These are phyloP conservation scores for Sander vitreus DNA, from an alignment of 2,113 vertebrate genomes.

Conservation along the genomic window DNA sequence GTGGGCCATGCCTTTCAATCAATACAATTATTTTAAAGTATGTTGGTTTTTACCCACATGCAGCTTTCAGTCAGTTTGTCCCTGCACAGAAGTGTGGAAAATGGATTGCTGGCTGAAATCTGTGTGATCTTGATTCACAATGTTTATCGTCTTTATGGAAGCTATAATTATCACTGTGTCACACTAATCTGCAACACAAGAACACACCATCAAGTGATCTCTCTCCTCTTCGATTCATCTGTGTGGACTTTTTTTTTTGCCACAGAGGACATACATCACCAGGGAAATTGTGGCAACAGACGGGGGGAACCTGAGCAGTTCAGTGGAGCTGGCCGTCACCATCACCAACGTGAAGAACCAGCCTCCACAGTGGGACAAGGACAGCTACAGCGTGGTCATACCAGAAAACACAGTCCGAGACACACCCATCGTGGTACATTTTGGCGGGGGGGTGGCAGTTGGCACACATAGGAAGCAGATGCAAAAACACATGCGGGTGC, in stretches of 20 bases:
- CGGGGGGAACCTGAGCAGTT: conserved; percentile 88
- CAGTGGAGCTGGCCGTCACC: conserved; percentile 87
- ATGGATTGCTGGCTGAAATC: not conserved
- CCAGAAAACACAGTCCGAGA: conserved; percentile 88
- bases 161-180: conserved; percentile 3
- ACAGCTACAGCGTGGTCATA: conserved; percentile 87
- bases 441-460: not conserved
- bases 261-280: conserved; percentile 86
- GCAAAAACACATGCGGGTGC: not conserved
- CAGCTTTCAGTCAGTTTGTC: not conserved
- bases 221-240: not conserved
- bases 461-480: not conserved
- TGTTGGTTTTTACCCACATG: conserved; percentile 21
- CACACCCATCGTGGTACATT: conserved; percentile 83
- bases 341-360: conserved; percentile 90
- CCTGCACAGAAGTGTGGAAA: conserved; percentile 6
- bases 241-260: not conserved
- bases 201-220: not conserved
- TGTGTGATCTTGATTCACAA: conserved; percentile 12
- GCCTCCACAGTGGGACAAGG: conserved; percentile 90
- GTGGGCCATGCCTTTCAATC: not conserved
- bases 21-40: conserved; percentile 28
- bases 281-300: conserved; percentile 87
- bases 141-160: not conserved
- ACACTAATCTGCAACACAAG: not conserved